Evolutionary conservation across 2,888 invertebrate genomes (phyloP).

Genomic region (Eupithecia dodoneata): DNA sequence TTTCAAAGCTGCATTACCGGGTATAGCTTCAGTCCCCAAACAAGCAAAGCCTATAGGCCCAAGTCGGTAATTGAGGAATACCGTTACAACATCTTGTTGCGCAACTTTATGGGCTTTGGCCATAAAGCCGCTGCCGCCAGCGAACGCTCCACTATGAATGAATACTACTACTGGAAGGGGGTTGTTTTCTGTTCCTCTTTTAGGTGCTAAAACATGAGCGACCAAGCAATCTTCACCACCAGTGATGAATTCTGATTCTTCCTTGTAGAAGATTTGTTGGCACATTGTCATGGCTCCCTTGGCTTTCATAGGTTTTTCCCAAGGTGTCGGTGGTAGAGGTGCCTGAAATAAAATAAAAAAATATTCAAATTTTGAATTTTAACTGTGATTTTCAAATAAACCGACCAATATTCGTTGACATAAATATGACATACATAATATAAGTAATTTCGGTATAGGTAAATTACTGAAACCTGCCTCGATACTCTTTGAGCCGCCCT

Average conservation of each 20-base stretch:
- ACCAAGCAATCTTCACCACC: constrained; percentile 71
- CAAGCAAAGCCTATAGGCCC: constrained; percentile 89
- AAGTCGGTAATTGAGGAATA: constrained; percentile 88
- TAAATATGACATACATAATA: too few relatives aligned
- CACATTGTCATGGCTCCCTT: constrained; percentile 57
- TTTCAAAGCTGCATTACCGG: constrained; percentile 93
- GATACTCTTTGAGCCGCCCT: too few relatives aligned
- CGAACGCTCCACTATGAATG: constrained; percentile 74
- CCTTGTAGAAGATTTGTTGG: constrained; percentile 64
- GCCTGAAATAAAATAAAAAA: too few relatives aligned
- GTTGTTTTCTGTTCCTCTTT: constrained; percentile 62
- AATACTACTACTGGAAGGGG: constrained; percentile 72
- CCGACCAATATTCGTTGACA: neutral
- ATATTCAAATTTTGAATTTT: too few relatives aligned
- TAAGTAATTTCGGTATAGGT: too few relatives aligned
- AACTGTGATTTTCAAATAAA: neutral
- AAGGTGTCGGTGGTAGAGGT: constrained; percentile 67
- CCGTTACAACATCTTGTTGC: constrained; percentile 86
- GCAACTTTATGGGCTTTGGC: constrained; percentile 85
- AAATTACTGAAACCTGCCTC: too few relatives aligned
- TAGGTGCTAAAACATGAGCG: constrained; percentile 67
- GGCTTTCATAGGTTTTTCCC: constrained; percentile 61
- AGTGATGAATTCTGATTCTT: constrained; percentile 56
- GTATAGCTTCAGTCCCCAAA: constrained; percentile 84
- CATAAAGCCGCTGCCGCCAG: constrained; percentile 73